Base-by-base conservation (phyloP, 2,888 invertebrate genomes). In the Tineola bisselliella region DNA sequence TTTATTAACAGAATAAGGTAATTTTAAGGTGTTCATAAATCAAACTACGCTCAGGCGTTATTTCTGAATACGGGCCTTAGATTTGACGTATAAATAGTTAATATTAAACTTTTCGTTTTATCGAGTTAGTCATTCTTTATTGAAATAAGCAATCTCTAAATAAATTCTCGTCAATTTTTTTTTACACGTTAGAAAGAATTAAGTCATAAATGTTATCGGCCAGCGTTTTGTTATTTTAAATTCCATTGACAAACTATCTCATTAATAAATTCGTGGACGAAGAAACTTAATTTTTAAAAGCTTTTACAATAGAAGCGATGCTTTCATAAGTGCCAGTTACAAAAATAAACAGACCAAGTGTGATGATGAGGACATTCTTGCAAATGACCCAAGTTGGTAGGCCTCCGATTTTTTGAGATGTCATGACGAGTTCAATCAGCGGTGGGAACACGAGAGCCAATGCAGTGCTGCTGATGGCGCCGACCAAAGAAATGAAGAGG, bases 381-480 rank as follows among this genome's bases (percentile, higher is more conserved):
- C 81, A 0, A 0, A 88, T 71, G 54, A 89, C 74, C 59, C 77
- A 74, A 5, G 69, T 38, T 0, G 87, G 77, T 0, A 89, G 79
- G 0, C 88, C 76, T 15, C 88, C 89, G 1, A 88, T 80, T 58
- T 88, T 89, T 65, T 90, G 90, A 71, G 91, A 92, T 62, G 88
- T 83, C 0, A 90, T 88, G 5, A 95, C 92, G 65, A 96, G 83
- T 69, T 97, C 94, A 64, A 97, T 91, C 62, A 96, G 88, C 0
- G 97, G 94, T 1, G 97, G 97, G 72, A 97, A 94, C 44, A 97
- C 88, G 43, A 98, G 88, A 0, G 96, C 96, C 64, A 98, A 81
- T 0, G 94, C 91, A 5, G 96, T 93, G 67, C 95, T 94, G 73
- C 96, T 95, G 0, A 97, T 89, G 0, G 97, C 95, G 5, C 98